These are phyloP conservation scores for Limnephilus auricula DNA, from an alignment of 2,888 invertebrate genomes.

Conservation along the genomic window DNA sequence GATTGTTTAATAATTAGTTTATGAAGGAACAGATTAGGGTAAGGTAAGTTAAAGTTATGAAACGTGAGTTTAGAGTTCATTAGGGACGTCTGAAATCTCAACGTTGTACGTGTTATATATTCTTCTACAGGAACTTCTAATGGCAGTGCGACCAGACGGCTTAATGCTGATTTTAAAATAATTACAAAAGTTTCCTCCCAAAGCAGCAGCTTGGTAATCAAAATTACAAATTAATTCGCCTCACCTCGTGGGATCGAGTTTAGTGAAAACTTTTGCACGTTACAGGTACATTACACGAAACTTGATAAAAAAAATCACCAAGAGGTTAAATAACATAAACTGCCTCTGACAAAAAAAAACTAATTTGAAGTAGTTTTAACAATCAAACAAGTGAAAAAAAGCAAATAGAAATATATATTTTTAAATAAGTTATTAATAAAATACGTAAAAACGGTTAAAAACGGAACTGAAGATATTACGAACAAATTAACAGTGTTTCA, in stretches of 20 bases:
- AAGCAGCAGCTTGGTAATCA: constrained; percentile 20
- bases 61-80: neutral
- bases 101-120: neutral
- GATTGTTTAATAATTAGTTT: neutral
- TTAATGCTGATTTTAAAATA: constrained; percentile 50
- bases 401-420: too few relatives aligned
- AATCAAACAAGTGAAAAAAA: too few relatives aligned
- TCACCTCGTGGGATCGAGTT: neutral
- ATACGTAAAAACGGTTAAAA: too few relatives aligned
- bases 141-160: constrained; percentile 16
- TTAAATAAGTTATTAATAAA: too few relatives aligned
- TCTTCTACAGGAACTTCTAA: neutral
- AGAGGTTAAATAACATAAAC: neutral
- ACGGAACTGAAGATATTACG: too few relatives aligned
- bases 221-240: constrained; percentile 10
- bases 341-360: neutral
- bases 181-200: constrained; percentile 42
- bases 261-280: neutral
- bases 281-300: neutral
- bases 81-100: neutral
- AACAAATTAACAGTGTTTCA: too few relatives aligned
- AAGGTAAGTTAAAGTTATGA: neutral
- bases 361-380: too few relatives aligned
- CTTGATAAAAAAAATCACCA: neutral
- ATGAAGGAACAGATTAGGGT: neutral